Percentiles rank a stretch among this genome's conserved stretches.
These are phyloP conservation scores for Parnassius glacialis DNA, from an alignment of 2,888 invertebrate species.

Conservation along the genomic window DNA sequence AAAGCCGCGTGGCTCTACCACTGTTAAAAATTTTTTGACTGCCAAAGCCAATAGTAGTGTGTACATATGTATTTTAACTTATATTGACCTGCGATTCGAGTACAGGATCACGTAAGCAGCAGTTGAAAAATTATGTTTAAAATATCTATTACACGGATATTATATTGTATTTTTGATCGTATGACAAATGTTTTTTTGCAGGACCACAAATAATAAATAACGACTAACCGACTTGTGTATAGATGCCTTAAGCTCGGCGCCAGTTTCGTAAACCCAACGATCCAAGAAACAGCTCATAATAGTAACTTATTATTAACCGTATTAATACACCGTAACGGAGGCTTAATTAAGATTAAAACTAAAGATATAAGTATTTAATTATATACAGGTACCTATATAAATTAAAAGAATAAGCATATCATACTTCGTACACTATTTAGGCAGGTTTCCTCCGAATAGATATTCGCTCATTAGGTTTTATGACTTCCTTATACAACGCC, in stretches of 20 bases:
- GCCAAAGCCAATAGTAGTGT: no score
- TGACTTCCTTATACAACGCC: conserved; percentile 17
- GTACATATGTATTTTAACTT: no score
- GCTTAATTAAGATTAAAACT: conserved; percentile 60
- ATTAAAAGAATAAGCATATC: conserved; percentile 34
- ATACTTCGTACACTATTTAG: conserved; percentile 19
- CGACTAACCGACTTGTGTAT: conserved; percentile 26
- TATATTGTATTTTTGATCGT: no score
- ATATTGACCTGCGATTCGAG: no score
- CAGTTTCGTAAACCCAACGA: conserved; percentile 55
- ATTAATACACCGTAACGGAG: conserved; percentile 66
- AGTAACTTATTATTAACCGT: conserved; percentile 53
- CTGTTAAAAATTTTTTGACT: no score
- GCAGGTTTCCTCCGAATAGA: conserved; percentile 2
- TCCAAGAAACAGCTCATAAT: conserved; percentile 57
- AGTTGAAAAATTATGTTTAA: no score
- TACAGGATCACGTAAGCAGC: no score
- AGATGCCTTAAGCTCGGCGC: conserved; percentile 36
- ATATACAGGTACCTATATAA: conserved; percentile 28
- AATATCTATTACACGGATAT: no score
- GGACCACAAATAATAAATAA: no score
- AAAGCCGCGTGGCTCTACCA: no score
- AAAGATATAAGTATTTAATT: conserved; percentile 41
- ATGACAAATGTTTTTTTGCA: no score
- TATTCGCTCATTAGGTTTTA: conserved; percentile 16